A percentile compares a stretch with the other conserved stretches of the same genome.
phyloP scores from a whole-genome alignment of 2,113 vertebrate species.

The Mionectes macconnelli region DNA sequence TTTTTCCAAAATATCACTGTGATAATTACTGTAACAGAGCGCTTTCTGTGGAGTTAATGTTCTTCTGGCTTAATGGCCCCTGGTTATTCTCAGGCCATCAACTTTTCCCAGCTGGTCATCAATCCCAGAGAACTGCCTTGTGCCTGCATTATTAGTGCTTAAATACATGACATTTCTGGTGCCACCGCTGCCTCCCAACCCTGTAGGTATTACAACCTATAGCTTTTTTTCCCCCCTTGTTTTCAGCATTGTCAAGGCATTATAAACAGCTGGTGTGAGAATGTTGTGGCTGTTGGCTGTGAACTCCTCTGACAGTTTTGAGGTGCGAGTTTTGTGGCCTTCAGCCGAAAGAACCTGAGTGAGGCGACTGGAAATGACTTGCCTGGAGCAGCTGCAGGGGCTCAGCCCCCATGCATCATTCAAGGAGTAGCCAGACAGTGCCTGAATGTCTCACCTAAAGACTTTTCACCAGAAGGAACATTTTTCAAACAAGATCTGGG shows the following conservation, averaged over 20 bases:
- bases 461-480: slow-evolving; percentile 1
- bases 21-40: slow-evolving; percentile 69
- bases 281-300: slow-evolving; percentile 22
- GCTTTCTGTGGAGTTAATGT: slow-evolving; percentile 72
- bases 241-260: slow-evolving; percentile 23
- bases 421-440: background rate
- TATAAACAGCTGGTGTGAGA: slow-evolving; percentile 39
- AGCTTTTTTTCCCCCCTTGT: background rate
- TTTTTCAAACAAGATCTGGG: background rate
- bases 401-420: slow-evolving; percentile 10
- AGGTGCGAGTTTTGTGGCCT: background rate
- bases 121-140: slow-evolving; percentile 59
- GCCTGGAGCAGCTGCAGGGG: background rate
- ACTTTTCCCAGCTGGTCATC: slow-evolving; percentile 70
- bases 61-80: slow-evolving; percentile 73
- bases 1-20: slow-evolving; percentile 20
- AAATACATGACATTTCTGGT: slow-evolving; percentile 57
- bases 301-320: slow-evolving; percentile 25
- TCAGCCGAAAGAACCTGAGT: background rate
- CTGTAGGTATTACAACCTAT: background rate
- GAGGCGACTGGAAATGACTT: background rate
- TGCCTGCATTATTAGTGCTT: slow-evolving; percentile 52
- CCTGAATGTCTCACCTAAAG: background rate
- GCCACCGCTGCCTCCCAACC: background rate
- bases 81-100: slow-evolving; percentile 72